Base-by-base conservation (phyloP, 2,797 vertebrate genomes). In the Coregonus sp. region DNA sequence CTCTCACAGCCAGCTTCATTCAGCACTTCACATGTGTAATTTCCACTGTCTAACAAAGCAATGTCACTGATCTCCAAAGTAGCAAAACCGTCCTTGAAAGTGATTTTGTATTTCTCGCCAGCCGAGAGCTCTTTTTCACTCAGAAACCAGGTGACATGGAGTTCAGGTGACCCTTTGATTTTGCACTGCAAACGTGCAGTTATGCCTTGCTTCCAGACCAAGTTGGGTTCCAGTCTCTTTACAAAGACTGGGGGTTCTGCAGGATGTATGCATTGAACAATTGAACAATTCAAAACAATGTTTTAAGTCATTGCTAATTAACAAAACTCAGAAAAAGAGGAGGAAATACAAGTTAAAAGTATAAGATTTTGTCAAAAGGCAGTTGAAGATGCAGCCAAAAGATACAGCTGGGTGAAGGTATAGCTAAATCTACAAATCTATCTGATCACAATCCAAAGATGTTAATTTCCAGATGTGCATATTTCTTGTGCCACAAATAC, bases 1-100 rank as follows among this genome's bases (percentile, higher is more conserved):
- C 94, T 96, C 78, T 98, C 96, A 80, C 91, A 95, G 74, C 96
- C 96, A 74, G 95, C 95, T 18, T 98, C 95, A 12, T 97, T 97
- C 31, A 94, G 90, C 54, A 94, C 95, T 93, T 98, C 96, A 78
- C 95, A 97, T 0, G 94, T 96, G 82, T 97, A 96, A 80, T 82
- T 96, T 35, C 96, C 96, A 67, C 92, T 90, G 81, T 97, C 96
- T 73, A 93, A 93, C 54, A 95, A 86, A 82, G 83, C 94, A 63
- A 96, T 88, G 2, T 95, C 89, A 7, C 88, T 90, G 75, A 97
- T 93, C 81, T 97, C 95, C 52, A 98, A 90, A 12, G 92, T 81
- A 51, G 94, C 90, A 74, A 95, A 88, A 5, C 89, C 93, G 66
- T 94, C 93, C 81, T 90, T 93, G 83, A 96, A 94, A 69, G 92